Percentiles rank a stretch among this genome's conserved stretches.
Evolutionary conservation across 2,888 invertebrate species (phyloP).

Genomic region (Priocnemis perturbator): DNA sequence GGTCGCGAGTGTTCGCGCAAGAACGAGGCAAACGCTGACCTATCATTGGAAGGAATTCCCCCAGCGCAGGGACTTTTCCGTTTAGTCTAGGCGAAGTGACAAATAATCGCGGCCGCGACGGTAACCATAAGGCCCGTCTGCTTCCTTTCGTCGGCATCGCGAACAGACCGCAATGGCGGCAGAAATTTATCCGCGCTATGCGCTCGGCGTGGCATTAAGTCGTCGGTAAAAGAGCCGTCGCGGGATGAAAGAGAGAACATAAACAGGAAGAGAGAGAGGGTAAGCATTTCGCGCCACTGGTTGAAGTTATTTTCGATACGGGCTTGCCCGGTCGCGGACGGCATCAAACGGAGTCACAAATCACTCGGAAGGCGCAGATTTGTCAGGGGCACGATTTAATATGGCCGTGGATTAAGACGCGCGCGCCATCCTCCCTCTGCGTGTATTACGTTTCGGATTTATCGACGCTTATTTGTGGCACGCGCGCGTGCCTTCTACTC

Average conservation of each 20-base stretch:
- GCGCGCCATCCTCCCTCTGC: conserved; percentile 15
- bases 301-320: conserved; percentile 48
- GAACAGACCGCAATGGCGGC: neutral
- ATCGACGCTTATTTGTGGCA: conserved; percentile 51
- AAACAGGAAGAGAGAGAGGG: neutral
- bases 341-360: conserved; percentile 58
- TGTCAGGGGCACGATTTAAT: conserved; percentile 55
- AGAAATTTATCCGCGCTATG: neutral
- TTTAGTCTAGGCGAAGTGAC: too few relatives aligned
- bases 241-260: too few relatives aligned
- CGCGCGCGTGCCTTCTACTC: conserved; percentile 25
- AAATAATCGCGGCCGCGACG: too few relatives aligned
- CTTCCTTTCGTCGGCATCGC: neutral
- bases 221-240: conserved; percentile 8
- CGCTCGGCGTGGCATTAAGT: conserved; percentile 7
- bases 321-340: conserved; percentile 15
- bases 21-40: too few relatives aligned
- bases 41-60: too few relatives aligned
- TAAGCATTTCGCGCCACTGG: conserved; percentile 12
- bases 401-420: conserved; percentile 52
- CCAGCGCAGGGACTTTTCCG: too few relatives aligned
- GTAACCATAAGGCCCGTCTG: too few relatives aligned
- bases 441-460: conserved; percentile 43
- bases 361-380: conserved; percentile 58
- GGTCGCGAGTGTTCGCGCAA: too few relatives aligned